These are phyloP conservation scores for Ommatoiulus sabulosus DNA, from an alignment of 2,888 invertebrate species.

Conservation along the genomic window DNA sequence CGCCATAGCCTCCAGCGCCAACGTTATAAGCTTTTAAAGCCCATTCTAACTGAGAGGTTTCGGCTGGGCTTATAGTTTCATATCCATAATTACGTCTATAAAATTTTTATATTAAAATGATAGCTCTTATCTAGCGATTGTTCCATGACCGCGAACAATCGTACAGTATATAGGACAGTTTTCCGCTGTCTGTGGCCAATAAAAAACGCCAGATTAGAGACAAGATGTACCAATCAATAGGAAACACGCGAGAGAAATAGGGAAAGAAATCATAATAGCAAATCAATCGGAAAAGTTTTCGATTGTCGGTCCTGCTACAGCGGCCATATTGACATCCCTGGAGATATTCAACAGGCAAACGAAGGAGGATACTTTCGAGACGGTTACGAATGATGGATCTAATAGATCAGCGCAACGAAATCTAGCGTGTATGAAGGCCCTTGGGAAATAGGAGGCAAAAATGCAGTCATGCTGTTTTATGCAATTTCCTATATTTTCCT, in stretches of 20 bases:
- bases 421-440: background rate
- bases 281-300: background rate
- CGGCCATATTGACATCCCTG: background rate
- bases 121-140: background rate
- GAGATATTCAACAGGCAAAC: background rate
- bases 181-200: background rate
- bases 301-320: background rate
- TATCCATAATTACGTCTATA: conserved; percentile 18
- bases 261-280: conserved; percentile 27
- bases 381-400: conserved; percentile 21
- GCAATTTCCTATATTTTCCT: conserved; percentile 33
- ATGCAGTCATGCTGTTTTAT: conserved; percentile 10
- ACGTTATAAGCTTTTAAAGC: conserved; percentile 6
- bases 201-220: conserved; percentile 34
- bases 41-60: background rate
- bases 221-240: background rate
- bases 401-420: conserved; percentile 31
- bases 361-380: conserved; percentile 1
- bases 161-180: background rate
- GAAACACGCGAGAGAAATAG: background rate
- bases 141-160: background rate
- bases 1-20: background rate
- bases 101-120: conserved; percentile 27
- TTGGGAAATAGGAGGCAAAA: background rate
- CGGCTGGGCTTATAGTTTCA: background rate